phyloP scores from a whole-genome alignment of 2,888 invertebrate species.

The Nemoura dubitans region DNA sequence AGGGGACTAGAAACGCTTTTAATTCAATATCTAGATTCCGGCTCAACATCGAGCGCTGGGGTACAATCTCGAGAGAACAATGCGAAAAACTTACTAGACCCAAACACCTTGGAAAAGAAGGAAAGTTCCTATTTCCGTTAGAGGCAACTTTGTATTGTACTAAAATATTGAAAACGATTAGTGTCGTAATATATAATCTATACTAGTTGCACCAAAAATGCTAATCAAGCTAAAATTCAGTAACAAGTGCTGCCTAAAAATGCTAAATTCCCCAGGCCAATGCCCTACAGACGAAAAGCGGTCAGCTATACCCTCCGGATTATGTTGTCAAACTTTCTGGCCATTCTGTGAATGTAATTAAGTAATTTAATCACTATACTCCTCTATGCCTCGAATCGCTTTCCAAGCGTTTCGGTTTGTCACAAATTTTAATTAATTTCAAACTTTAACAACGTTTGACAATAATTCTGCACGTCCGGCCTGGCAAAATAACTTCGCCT shows the following conservation, averaged over 20 bases:
- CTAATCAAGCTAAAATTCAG: neutral
- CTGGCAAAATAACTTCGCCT: neutral
- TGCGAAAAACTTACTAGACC: no score
- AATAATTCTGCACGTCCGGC: neutral
- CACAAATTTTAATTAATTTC: conserved; percentile 32
- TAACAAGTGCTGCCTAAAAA: neutral
- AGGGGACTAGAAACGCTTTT: no score
- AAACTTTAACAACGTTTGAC: neutral
- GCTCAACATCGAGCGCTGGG: no score
- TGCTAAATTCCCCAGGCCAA: neutral
- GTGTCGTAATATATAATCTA: neutral
- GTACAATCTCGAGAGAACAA: no score
- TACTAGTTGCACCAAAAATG: neutral
- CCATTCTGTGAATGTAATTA: conserved; percentile 2
- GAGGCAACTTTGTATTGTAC: no score
- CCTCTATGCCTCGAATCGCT: neutral
- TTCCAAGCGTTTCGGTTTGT: conserved; percentile 19
- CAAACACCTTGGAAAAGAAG: no score
- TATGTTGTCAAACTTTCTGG: neutral
- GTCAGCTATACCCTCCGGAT: neutral
- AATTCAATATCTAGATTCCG: no score
- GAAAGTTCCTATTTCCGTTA: no score
- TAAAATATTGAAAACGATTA: no score
- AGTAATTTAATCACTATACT: conserved; percentile 22
- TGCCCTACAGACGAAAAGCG: neutral